phyloP scores from a whole-genome alignment of 2,888 invertebrate species.

The Agriopis marginaria region DNA sequence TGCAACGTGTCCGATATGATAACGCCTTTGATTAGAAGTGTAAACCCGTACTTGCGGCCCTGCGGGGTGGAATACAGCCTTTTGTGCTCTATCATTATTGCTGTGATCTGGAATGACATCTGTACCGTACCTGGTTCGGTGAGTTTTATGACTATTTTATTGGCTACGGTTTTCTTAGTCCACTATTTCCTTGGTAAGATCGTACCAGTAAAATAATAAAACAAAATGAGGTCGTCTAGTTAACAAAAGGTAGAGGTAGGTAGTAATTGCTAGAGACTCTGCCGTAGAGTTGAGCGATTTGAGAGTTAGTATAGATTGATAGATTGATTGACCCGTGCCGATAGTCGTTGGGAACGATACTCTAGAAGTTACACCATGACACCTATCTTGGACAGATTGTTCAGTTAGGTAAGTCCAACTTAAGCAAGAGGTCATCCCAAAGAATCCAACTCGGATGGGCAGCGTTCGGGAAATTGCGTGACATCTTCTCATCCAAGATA shows the following conservation, averaged over 20 bases:
- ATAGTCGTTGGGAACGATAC: no score
- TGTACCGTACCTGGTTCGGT: constrained; percentile 84
- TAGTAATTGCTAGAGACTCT: neutral
- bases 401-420: no score
- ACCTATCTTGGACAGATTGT: no score
- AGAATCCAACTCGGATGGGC: no score
- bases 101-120: constrained; percentile 93
- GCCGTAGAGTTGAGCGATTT: neutral
- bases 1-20: constrained; percentile 85
- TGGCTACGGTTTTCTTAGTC: constrained; percentile 28
- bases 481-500: no score
- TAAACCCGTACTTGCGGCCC: constrained; percentile 93
- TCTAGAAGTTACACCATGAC: no score
- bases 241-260: neutral
- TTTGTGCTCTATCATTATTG: constrained; percentile 91
- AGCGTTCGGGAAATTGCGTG: no score
- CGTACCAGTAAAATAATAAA: constrained; percentile 19
- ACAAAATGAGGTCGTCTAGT: constrained; percentile 13
- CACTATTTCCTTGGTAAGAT: constrained; percentile 9
- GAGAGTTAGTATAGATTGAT: neutral
- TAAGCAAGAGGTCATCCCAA: no score
- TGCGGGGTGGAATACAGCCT: constrained; percentile 94
- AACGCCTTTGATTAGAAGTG: constrained; percentile 86
- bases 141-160: constrained; percentile 50
- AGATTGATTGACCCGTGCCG: no score